Percentiles rank a stretch among this genome's conserved stretches.
Conservation (phyloP, 2,888 invertebrate species). For the Deilephila porcellus region DNA sequence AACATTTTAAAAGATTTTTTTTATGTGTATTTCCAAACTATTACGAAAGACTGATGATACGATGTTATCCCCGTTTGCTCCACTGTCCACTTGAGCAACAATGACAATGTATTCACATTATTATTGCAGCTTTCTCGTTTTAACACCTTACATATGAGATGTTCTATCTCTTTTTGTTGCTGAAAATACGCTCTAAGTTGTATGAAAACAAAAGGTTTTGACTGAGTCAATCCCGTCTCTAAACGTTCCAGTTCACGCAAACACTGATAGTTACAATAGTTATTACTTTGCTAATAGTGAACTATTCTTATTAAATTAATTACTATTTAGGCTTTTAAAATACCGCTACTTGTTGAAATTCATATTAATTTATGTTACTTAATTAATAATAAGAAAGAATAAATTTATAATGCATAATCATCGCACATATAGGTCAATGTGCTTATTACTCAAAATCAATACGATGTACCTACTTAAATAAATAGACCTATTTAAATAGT, state of each 20-base stretch:
- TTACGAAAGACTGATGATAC: conserved; percentile 55
- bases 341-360: no score
- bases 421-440: no score
- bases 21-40: conserved; percentile 51
- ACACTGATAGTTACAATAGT: background rate
- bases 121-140: conserved; percentile 9
- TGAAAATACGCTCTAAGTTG: conserved; percentile 2
- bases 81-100: conserved; percentile 21
- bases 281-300: no score
- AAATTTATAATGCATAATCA: no score
- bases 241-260: background rate
- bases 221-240: background rate
- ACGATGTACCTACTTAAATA: no score
- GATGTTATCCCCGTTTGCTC: conserved; percentile 31
- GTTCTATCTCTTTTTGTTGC: conserved; percentile 5
- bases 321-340: no score
- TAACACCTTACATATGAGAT: background rate
- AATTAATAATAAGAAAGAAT: no score
- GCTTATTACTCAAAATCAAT: no score
- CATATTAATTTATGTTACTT: no score
- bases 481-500: no score
- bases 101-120: conserved; percentile 23
- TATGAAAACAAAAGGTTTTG: conserved; percentile 11
- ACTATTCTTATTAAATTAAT: no score
- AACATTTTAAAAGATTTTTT: conserved; percentile 57